phyloP scores from a whole-genome alignment of 2,113 vertebrate species.

The Myiagra hebetior region DNA sequence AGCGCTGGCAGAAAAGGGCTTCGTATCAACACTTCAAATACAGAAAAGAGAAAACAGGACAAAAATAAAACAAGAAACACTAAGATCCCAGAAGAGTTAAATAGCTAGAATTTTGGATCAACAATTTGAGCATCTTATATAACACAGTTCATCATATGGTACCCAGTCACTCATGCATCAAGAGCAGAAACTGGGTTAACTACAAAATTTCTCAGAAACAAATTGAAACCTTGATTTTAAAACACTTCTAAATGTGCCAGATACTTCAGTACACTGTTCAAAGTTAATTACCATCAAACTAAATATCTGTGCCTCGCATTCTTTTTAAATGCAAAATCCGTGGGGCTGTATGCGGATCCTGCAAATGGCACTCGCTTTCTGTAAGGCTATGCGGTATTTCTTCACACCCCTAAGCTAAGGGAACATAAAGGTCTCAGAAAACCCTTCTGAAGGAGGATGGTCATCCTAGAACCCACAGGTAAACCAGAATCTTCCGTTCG shows the following conservation, averaged over 20 bases:
- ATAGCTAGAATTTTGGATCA: conserved; percentile 60
- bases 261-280: not conserved
- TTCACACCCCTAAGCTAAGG: not conserved
- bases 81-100: conserved; percentile 59
- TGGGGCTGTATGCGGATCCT: not conserved
- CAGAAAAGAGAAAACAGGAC: conserved; percentile 60
- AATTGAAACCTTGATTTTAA: conserved; percentile 44
- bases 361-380: not conserved
- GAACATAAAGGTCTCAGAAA: not conserved
- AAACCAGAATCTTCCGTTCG: accelerated
- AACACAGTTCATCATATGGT: conserved; percentile 60
- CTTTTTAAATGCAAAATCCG: not conserved
- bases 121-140: conserved; percentile 60
- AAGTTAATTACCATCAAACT: conserved; percentile 15
- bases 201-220: conserved; percentile 52
- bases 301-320: not conserved
- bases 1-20: conserved; percentile 50
- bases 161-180: conserved; percentile 49
- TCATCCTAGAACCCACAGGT: not conserved
- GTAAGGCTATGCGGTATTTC: not conserved
- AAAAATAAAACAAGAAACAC: conserved; percentile 63
- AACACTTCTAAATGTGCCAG: conserved; percentile 44
- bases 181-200: conserved; percentile 63
- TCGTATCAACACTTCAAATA: conserved; percentile 59
- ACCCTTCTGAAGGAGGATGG: not conserved